Base-by-base conservation (phyloP, 1,140 invertebrate genomes). In the Pectinophora gossypiella region DNA sequence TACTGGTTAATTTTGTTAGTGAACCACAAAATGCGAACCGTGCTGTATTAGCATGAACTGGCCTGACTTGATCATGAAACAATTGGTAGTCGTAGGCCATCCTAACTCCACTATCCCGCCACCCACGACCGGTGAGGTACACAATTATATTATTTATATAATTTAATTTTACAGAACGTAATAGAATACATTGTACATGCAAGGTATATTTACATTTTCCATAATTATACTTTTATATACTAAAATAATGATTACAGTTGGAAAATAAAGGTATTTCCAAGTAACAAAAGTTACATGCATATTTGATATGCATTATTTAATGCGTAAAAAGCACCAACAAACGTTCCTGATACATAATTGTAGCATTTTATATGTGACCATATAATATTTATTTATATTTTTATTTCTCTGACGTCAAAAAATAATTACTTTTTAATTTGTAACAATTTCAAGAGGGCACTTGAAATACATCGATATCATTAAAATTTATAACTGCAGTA, bases 1-100 rank as follows among this genome's bases (percentile, higher is more conserved):
- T 59, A 59, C 56, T 59, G 56, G 51, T 59, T 59, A 59, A 43
- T 59, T 50, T 48, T 27, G 40, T 45, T 52, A 48, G 38, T 45
- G 44, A 36, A 48, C 49, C 49, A 15, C 32, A 35, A 54, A 54
- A 59, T 54, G 42, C 36, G 22, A 32, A n/a, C n/a, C n/a, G n/a
- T n/a, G n/a, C n/a, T n/a, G n/a, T n/a, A n/a, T n/a, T n/a, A n/a
- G n/a, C n/a, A n/a, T n/a, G n/a, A n/a, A n/a, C n/a, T n/a, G n/a
- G n/a, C n/a, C n/a, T n/a, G n/a, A n/a, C n/a, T 1, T 3, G 27
- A 12, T 32, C 27, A 32, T 7, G 27, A 32, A 32, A 32, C n/a
- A n/a, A n/a, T n/a, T n/a, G n/a, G n/a, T n/a, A n/a, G n/a, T 32
- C 32, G 45, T 68, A 68, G 66, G 66, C 66, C 66, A 54, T 58